Evolutionary conservation across 2,797 vertebrate genomes (phyloP).

Genomic region (Phylloscopus collybita): DNA sequence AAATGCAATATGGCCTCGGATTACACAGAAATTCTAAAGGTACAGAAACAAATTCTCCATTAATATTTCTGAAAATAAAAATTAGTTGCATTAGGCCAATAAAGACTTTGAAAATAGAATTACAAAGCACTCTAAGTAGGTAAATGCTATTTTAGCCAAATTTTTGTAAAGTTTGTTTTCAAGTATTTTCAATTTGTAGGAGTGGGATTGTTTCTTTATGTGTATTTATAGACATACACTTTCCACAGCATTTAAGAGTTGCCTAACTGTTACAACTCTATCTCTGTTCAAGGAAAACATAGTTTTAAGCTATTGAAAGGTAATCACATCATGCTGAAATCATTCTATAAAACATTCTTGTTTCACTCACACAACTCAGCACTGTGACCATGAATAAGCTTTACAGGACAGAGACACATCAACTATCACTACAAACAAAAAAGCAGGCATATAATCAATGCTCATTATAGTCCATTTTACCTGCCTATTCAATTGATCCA

Average conservation of each 20-base stretch:
- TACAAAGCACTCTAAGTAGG: background rate
- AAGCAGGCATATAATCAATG: slow-evolving; percentile 19
- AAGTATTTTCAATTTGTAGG: background rate
- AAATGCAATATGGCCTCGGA: background rate
- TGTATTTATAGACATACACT: background rate
- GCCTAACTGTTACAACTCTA: background rate
- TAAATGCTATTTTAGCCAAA: slow-evolving; percentile 1
- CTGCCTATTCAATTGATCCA: slow-evolving; percentile 1
- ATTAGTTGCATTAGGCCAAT: background rate
- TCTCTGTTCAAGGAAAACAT: background rate
- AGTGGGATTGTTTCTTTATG: background rate
- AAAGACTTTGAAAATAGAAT: background rate
- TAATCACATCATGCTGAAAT: background rate
- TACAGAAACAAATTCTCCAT: background rate
- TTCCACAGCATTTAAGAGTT: background rate
- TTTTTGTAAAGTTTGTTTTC: background rate
- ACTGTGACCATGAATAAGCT: background rate
- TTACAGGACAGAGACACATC: background rate
- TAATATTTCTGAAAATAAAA: background rate
- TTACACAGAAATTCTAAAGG: background rate
- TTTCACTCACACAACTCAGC: background rate
- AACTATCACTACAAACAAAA: slow-evolving; percentile 21
- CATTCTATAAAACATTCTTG: background rate
- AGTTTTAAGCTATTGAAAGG: background rate
- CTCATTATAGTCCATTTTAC: background rate